Percentiles rank a stretch among this genome's conserved stretches.
These are phyloP conservation scores for Sebastes nivosus DNA, from an alignment of 2,797 vertebrate genomes.

Conservation along the genomic window DNA sequence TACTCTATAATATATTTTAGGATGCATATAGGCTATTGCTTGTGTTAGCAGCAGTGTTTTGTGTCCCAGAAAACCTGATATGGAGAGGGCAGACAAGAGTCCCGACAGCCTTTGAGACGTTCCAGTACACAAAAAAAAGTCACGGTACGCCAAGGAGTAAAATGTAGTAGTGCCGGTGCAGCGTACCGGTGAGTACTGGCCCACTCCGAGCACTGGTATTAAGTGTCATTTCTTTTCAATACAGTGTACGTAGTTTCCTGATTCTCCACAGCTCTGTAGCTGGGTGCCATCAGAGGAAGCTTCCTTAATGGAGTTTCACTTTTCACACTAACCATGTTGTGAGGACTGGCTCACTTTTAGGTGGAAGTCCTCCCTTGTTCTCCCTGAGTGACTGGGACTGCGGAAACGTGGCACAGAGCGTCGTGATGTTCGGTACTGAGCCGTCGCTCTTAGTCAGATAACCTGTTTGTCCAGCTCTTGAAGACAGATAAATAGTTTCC, in stretches of 20 bases:
- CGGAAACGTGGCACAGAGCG: constrained; percentile 9
- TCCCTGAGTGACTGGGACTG: constrained; percentile 26
- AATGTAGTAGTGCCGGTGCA: no score
- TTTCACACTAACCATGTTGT: constrained; percentile 19
- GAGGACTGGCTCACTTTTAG: constrained; percentile 10
- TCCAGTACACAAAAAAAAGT: no score
- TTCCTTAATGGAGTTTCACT: constrained; percentile 52
- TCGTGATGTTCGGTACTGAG: constrained; percentile 6
- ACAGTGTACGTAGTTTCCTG: neutral
- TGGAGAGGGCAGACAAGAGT: no score
- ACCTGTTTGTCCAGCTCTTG: constrained; percentile 7
- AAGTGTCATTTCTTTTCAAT: constrained; percentile 13
- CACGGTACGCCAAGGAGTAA: no score
- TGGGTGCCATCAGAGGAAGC: constrained; percentile 23
- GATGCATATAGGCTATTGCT: no score
- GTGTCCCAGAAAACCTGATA: no score
- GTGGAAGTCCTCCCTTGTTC: constrained; percentile 23
- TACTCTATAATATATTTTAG: no score
- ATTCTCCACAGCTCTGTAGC: constrained; percentile 10
- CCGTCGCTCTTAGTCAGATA: constrained; percentile 13
- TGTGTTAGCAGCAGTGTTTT: no score
- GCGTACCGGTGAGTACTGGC: neutral
- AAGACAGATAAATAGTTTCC: constrained; percentile 39
- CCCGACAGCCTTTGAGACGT: no score
- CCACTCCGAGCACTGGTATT: neutral